Base-by-base conservation (phyloP, 2,888 invertebrate species). In the Graphium colonna region DNA sequence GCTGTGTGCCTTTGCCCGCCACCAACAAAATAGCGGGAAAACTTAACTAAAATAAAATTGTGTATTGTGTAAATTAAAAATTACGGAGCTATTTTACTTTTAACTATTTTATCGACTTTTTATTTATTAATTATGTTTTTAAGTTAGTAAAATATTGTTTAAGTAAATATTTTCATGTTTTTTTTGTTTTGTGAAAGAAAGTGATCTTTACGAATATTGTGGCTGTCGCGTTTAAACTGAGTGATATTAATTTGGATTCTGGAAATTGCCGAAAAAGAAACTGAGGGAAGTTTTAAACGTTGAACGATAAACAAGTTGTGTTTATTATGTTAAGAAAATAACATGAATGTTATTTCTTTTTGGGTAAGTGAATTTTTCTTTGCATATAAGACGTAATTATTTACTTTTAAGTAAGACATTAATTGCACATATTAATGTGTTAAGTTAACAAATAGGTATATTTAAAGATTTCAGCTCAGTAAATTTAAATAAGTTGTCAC, bases 11-110 rank as follows among this genome's bases (percentile, higher is more conserved):
- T 39, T 16, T 45, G 55, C 43, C 48, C 51, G 45, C 52, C 40
- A 55, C 53, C 57, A 49, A 54, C 55, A 68, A 69, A 69, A 65
- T n/a, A 78, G 87, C 86, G 88, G 84, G 85, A 87, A 85, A 76
- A 67, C 50, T 49, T 0, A 52, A 46, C 45, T 48, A 10, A n/a
- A n/a, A n/a, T n/a, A n/a, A n/a, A n/a, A n/a, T 5, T 42, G 12
- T 40, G 15, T 16, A 26, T 28, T 47, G 33, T 43, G 16, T 52
- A 21, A 39, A 15, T 16, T 18, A 39, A 5, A 46, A 33, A 33
- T 10, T 7, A 33, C 2, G 10, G 9, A 10, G 8, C 10, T 9
- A 33, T 26, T 26, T 5, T 26, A 26, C 7, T 26, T 26, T 26
- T 26, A 7, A 5, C 26, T 26, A 26, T 26, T 26, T 26, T 7